Evolutionary conservation across 2,113 vertebrate species (phyloP).

Genomic region (Calypte anna): DNA sequence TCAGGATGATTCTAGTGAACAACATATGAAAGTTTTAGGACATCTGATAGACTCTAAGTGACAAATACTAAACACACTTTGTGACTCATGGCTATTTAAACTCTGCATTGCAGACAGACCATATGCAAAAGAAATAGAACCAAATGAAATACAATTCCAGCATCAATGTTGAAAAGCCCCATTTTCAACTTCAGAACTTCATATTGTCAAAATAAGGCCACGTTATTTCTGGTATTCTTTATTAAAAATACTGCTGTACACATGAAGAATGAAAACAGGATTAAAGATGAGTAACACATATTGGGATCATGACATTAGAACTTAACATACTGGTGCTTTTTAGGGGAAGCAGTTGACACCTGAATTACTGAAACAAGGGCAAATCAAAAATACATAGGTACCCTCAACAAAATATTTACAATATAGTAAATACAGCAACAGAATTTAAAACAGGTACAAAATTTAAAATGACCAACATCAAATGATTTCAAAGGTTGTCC

Average conservation of each 20-base stretch:
- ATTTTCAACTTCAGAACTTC: conserved; percentile 4
- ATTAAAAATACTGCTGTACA: conserved; percentile 99
- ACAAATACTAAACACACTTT: neutral
- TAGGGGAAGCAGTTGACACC: conserved; percentile 77
- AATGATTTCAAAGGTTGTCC: conserved; percentile 79
- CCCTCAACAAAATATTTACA: conserved; percentile 81
- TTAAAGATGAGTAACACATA: conserved; percentile 82
- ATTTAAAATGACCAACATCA: conserved; percentile 66
- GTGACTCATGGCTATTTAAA: neutral
- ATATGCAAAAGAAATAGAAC: neutral
- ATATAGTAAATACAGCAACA: conserved; percentile 76
- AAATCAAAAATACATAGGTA: conserved; percentile 75
- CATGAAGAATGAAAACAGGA: conserved; percentile 90
- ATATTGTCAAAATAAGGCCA: conserved; percentile 38
- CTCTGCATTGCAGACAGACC: neutral
- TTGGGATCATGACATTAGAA: conserved; percentile 80
- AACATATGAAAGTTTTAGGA: neutral
- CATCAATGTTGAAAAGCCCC: neutral
- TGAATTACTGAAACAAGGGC: conserved; percentile 78
- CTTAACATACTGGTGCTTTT: conserved; percentile 81
- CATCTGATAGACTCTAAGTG: neutral
- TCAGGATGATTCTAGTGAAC: neutral
- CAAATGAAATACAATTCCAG: neutral
- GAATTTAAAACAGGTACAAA: conserved; percentile 78
- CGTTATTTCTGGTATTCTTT: conserved; percentile 93